Evolutionary conservation across 2,797 vertebrate genomes (phyloP), one percentile per base, ranked within the genome.

Genomic region (Eupleurogrammus muticus): DNA sequence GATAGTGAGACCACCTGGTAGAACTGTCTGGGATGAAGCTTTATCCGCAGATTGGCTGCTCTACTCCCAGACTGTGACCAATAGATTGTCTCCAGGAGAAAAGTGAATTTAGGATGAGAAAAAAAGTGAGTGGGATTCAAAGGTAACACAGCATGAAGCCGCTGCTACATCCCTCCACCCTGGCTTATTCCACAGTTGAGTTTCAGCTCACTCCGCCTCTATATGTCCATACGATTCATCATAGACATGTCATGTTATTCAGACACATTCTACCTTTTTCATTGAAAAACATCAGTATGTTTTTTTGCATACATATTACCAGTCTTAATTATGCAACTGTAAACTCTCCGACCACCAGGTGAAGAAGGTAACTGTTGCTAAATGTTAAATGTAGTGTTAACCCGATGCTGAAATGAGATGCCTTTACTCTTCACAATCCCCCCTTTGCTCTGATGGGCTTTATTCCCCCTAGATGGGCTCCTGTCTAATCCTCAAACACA

Each of bases 401-500:
- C 54, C 76, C 70, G n/a, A 42, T 52, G 59, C 56, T 68, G 52
- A 81, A 77, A 84, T 81, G 40, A 84, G 85, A 91, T 90, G 66
- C 82, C 80, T 85, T 85, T 34, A 82, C 82, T 73, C 65, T 52
- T 53, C 20, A 47, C 47, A 23, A 38, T 36, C 77, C 59, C 73
- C n/a, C 54, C 24, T 64, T 67, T 52, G 24, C 21, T 76, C 69
- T 76, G 36, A 66, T 54, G 78, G 66, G 66, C 50, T 20, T 53
- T 85, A 89, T 89, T 91, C 89, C 91, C 90, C 42, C 81, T 77
- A 84, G 89, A 91, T 86, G 64, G 46, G 60, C 72, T 84, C 82
- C 64, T 8, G 87, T 90, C 86, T 92, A 93, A 92, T 91, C 87
- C 91, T 94, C 93, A 93, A 94, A 95, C 93, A 95, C 84, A 40